Percentiles rank a stretch among this genome's conserved stretches.
Conservation (phyloP, 53 echinoderm and acorn worm genomes). For the Echinometra lucunter region DNA sequence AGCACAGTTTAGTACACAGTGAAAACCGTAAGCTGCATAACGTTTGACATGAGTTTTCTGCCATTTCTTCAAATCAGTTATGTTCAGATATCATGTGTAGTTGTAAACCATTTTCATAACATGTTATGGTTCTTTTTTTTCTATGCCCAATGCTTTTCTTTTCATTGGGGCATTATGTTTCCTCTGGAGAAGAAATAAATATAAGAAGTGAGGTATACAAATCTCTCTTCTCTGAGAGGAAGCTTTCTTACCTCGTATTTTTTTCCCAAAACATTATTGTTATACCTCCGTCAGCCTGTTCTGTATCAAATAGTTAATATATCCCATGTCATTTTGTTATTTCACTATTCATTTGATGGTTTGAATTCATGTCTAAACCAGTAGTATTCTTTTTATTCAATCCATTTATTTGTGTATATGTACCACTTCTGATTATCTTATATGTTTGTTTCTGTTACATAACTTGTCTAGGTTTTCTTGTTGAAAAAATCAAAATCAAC, state of each 20-base stretch:
- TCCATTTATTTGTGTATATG: not conserved
- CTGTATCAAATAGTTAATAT: not conserved
- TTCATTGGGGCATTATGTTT: not conserved
- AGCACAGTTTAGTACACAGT: constrained; percentile 6
- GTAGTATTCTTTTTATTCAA: not conserved
- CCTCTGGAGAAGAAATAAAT: not conserved
- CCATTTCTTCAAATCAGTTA: not conserved
- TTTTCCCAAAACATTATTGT: not conserved
- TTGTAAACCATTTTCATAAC: not conserved
- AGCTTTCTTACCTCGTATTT: not conserved
- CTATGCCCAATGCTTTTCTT: no score
- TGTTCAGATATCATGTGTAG: not conserved
- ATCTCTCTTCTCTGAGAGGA: not conserved
- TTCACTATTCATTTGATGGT: not conserved
- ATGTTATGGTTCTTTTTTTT: not conserved
- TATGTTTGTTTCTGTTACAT: not conserved
- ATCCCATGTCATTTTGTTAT: not conserved
- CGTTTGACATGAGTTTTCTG: not conserved
- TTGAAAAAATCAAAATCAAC: not conserved
- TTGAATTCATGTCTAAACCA: not conserved
- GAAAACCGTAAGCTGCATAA: not conserved
- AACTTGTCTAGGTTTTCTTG: not conserved
- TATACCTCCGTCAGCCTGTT: not conserved
- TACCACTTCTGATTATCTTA: not conserved
- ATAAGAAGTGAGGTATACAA: not conserved